Conservation (phyloP, 1,140 invertebrate genomes). For the Ceratina australensis region DNA sequence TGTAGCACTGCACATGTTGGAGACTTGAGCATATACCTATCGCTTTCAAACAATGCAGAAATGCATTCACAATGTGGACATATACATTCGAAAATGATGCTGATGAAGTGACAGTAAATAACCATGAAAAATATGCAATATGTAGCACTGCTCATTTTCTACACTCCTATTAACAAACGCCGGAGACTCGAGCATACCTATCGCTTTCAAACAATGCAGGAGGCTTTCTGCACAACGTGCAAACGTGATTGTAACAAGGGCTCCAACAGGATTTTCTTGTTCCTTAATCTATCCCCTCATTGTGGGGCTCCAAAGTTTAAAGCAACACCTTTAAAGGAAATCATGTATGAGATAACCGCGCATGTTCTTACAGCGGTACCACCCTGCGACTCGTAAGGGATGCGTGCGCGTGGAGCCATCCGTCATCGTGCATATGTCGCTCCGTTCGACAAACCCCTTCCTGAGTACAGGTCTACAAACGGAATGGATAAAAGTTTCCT, state of each 20-base stretch:
- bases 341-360: conserved; percentile 19
- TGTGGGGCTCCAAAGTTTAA: conserved; percentile 10
- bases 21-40: not conserved
- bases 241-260: conserved; percentile 36
- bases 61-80: too few relatives aligned
- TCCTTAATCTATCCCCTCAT: conserved; percentile 16
- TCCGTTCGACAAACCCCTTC: conserved; percentile 53
- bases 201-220: not conserved
- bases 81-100: too few relatives aligned
- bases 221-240: not conserved
- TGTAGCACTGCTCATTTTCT: not conserved
- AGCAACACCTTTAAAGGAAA: conserved; percentile 35
- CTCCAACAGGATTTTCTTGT: conserved; percentile 23
- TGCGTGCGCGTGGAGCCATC: conserved; percentile 53
- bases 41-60: not conserved
- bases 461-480: conserved; percentile 29
- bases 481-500: conserved; percentile 39
- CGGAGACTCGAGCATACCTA: not conserved
- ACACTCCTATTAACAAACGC: not conserved
- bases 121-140: too few relatives aligned
- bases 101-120: too few relatives aligned
- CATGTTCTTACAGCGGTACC: conserved; percentile 32
- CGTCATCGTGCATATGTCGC: conserved; percentile 63
- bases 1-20: not conserved
- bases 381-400: conserved; percentile 48